These are phyloP conservation scores for Copidosoma aretas DNA, from an alignment of 2,888 invertebrate species.

Conservation along the genomic window DNA sequence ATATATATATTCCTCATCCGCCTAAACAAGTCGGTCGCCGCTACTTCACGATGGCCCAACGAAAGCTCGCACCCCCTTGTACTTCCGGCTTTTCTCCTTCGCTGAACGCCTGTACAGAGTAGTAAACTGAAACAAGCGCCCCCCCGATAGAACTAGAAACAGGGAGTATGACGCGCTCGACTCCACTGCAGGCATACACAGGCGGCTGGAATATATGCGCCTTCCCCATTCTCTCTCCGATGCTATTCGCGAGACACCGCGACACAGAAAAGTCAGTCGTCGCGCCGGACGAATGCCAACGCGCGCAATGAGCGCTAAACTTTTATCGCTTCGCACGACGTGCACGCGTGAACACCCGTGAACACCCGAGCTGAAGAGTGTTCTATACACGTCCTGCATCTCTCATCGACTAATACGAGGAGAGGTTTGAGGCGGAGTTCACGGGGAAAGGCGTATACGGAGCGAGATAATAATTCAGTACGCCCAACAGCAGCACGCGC, in stretches of 20 bases:
- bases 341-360: too few relatives aligned
- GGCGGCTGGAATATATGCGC: constrained; percentile 34
- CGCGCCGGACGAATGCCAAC: constrained; percentile 35
- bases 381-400: too few relatives aligned
- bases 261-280: constrained; percentile 35
- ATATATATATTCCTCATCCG: not conserved
- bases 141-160: constrained; percentile 33
- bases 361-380: too few relatives aligned
- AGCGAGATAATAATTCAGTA: too few relatives aligned
- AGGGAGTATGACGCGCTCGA: constrained; percentile 31
- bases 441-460: too few relatives aligned
- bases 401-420: too few relatives aligned
- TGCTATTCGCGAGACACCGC: constrained; percentile 24
- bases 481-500: too few relatives aligned
- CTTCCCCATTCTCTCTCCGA: constrained; percentile 12
- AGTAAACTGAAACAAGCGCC: constrained; percentile 32
- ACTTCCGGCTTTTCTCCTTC: not conserved
- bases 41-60: not conserved
- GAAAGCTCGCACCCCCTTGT: not conserved
- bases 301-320: constrained; percentile 41
- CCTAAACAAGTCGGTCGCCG: constrained; percentile 1
- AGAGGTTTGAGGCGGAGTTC: too few relatives aligned
- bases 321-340: constrained; percentile 43
- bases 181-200: too few relatives aligned
- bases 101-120: constrained; percentile 9